Conservation (phyloP, 2,113 vertebrate genomes). For the Notothenia coriiceps region DNA sequence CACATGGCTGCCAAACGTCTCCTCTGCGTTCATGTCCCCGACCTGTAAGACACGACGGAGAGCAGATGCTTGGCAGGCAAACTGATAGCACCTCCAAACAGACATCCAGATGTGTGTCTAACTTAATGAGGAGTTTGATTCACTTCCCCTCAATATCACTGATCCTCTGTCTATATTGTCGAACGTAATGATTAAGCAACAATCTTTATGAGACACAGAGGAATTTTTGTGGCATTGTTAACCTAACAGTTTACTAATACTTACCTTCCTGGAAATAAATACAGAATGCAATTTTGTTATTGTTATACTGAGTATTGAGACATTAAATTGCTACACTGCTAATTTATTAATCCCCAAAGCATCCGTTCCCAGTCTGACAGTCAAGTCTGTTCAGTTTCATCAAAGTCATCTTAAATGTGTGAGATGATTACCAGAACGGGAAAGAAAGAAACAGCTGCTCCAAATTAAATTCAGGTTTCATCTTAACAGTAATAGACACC, state of each 20-base stretch:
- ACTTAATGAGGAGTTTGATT: conserved; percentile 17
- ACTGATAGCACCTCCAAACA: conserved; percentile 3
- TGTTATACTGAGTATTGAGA: neutral
- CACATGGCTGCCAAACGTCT: conserved; percentile 43
- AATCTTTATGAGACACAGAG: too few relatives aligned
- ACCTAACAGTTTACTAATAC: too few relatives aligned
- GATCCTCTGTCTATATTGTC: neutral
- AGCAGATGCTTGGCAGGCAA: conserved; percentile 34
- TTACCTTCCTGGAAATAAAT: neutral
- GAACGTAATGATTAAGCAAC: too few relatives aligned
- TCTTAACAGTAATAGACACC: too few relatives aligned
- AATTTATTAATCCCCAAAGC: neutral
- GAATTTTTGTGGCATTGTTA: too few relatives aligned
- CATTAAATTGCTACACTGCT: too few relatives aligned
- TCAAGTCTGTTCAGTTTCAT: neutral
- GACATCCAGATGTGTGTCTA: conserved; percentile 2
- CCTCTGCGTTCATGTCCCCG: conserved; percentile 28
- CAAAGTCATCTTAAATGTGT: too few relatives aligned
- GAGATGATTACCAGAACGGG: neutral
- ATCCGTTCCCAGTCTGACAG: neutral
- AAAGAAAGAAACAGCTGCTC: neutral
- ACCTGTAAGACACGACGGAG: conserved; percentile 19
- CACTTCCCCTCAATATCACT: neutral
- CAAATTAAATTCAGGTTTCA: too few relatives aligned
- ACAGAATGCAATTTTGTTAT: neutral